Evolutionary conservation across 2,797 vertebrate species (phyloP), one percentile per base, ranked within the genome.

Genomic region (Pelodytes ibericus): DNA sequence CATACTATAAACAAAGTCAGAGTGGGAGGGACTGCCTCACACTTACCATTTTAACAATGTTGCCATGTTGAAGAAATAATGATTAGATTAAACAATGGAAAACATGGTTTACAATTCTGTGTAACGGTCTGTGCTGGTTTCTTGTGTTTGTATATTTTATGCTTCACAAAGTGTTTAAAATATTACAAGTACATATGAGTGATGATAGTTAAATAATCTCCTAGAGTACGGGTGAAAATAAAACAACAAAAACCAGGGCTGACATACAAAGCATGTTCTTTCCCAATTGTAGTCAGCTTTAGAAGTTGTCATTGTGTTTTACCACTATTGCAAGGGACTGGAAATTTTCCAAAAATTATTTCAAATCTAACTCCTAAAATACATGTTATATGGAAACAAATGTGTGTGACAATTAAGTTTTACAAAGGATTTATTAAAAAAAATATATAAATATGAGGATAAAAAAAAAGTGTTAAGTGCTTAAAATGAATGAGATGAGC

Each of bases 1-100:
- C 66, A 49, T 87, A 92, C 89, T 86, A 90, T 90, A 94, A 92
- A 91, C 91, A 92, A 88, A 90, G 89, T 88, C 87, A 90, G 87
- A 88, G 90, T 87, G 87, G 90, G 86, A 90, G 88, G 86, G 88
- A 88, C 66, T 81, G 58, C 86, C 83, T 84, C 83, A 84, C 87
- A 88, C 90, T 91, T 92, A 89, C 89, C 87, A 84, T 91, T 91
- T 88, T 90, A 92, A 91, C 88, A 87, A 84, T 87, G 89, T 87
- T 86, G 85, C 87, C 85, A 84, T 87, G 86, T 73, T 80, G 81
- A 86, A 79, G 89, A 90, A 91, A 87, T 85, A 86, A 86, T 0
- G 84, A 90, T 91, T 91, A 88, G 87, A 91, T 89, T 90, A 90
- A 86, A 75, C 61, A 80, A 60, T 66, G 66, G 57, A 58, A 76